Percentiles rank a stretch among this genome's conserved stretches.
phyloP scores from a whole-genome alignment of 1,140 invertebrate genomes.

The Lepidurus apus region DNA sequence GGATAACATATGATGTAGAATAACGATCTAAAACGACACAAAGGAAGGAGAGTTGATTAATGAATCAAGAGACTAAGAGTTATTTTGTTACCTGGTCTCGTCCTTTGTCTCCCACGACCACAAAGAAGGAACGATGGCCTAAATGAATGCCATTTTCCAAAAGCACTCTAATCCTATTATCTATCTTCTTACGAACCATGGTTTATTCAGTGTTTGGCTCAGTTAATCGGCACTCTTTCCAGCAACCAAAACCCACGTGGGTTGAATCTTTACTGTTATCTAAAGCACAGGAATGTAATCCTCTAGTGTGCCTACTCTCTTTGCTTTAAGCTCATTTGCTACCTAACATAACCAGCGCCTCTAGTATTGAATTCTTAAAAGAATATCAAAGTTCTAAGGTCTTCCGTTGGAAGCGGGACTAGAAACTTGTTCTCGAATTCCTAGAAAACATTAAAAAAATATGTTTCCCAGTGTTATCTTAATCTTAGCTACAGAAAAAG shows the following conservation, averaged over 20 bases:
- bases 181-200: constrained; percentile 83
- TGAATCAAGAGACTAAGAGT: constrained; percentile 22
- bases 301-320: neutral
- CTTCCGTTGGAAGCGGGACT: too few relatives aligned
- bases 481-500: too few relatives aligned
- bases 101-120: constrained; percentile 92
- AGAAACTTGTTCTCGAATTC: too few relatives aligned
- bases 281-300: neutral
- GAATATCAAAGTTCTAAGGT: too few relatives aligned
- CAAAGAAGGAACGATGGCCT: constrained; percentile 87
- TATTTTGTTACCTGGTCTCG: constrained; percentile 73
- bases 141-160: constrained; percentile 93
- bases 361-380: too few relatives aligned
- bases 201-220: neutral
- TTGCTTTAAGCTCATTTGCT: too few relatives aligned
- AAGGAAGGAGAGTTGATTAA: neutral
- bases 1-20: constrained; percentile 93
- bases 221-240: neutral
- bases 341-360: too few relatives aligned
- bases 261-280: neutral
- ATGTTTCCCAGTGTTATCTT: neutral
- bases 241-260: constrained; percentile 16
- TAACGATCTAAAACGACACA: constrained; percentile 68
- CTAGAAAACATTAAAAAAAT: neutral
- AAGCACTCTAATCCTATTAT: constrained; percentile 87